phyloP scores from a whole-genome alignment of 2,113 vertebrate genomes.

The Cephalophus harveyi region DNA sequence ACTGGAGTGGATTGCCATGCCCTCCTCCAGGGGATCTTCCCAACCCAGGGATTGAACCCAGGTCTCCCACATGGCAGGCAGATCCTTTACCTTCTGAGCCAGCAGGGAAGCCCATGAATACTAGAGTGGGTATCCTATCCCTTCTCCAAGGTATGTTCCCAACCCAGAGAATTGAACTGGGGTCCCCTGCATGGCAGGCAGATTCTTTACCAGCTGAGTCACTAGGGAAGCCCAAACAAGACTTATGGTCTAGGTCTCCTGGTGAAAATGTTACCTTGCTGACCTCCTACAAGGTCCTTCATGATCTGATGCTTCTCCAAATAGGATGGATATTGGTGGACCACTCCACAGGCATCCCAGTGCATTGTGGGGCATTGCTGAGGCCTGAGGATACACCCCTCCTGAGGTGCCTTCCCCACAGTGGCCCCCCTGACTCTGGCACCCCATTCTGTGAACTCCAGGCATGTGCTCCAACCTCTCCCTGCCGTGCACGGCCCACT shows the following conservation, averaged over 20 bases:
- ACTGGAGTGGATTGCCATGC: background rate
- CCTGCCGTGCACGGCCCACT: background rate
- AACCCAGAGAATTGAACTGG: background rate
- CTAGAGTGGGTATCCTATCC: background rate
- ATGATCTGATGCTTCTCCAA: background rate
- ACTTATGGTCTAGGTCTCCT: background rate
- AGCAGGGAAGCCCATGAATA: background rate
- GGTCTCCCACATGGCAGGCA: background rate
- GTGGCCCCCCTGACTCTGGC: background rate
- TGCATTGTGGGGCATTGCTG: accelerated
- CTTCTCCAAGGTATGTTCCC: background rate
- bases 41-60: background rate
- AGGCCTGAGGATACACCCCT: accelerated
- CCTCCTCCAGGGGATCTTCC: background rate
- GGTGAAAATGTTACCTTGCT: background rate
- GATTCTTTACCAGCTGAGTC: background rate
- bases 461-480: accelerated
- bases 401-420: background rate
- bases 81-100: background rate
- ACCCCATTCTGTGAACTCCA: background rate
- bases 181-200: background rate
- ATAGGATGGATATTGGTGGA: background rate
- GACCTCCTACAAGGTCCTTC: background rate
- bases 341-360: background rate
- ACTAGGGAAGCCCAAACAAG: background rate